Percentiles rank a stretch among this genome's conserved stretches.
Evolutionary conservation across 35 echinoderm and acorn worm species (phyloP).

Genomic region (Ptychodera flava): DNA sequence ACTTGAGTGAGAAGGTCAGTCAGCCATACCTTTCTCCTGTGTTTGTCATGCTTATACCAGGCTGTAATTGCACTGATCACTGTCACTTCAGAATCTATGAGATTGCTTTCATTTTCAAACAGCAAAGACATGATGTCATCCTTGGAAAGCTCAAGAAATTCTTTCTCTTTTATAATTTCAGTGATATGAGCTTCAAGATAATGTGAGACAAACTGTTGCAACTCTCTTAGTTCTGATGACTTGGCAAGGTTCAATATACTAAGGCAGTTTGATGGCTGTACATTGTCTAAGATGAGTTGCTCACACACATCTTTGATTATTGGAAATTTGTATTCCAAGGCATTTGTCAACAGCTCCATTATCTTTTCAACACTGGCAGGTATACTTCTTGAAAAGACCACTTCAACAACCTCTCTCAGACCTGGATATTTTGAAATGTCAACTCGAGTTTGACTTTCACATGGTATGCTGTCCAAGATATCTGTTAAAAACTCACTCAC

Average conservation of each 20-base stretch:
- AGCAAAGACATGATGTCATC: not conserved
- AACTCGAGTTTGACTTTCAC: too few species aligned
- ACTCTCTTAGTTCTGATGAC: not conserved
- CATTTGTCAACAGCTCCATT: not conserved
- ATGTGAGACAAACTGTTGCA: not conserved
- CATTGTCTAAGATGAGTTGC: not conserved
- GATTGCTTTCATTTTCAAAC: not conserved
- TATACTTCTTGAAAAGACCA: not conserved
- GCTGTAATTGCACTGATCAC: not conserved
- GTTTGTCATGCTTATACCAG: not conserved
- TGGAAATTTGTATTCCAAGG: not conserved
- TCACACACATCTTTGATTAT: not conserved
- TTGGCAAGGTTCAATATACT: not conserved
- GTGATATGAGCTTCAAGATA: not conserved
- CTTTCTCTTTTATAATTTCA: not conserved
- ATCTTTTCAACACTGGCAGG: not conserved
- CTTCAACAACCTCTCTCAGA: not conserved
- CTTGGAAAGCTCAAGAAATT: not conserved
- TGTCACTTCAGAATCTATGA: not conserved
- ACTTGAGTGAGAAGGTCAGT: not conserved
- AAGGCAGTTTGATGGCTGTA: not conserved
- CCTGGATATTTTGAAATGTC: not conserved
- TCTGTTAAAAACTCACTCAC: too few species aligned
- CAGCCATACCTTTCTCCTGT: not conserved
- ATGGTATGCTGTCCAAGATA: too few species aligned